Conservation (phyloP, 2,888 invertebrate genomes). For the Drosophila parthenogenetica region DNA sequence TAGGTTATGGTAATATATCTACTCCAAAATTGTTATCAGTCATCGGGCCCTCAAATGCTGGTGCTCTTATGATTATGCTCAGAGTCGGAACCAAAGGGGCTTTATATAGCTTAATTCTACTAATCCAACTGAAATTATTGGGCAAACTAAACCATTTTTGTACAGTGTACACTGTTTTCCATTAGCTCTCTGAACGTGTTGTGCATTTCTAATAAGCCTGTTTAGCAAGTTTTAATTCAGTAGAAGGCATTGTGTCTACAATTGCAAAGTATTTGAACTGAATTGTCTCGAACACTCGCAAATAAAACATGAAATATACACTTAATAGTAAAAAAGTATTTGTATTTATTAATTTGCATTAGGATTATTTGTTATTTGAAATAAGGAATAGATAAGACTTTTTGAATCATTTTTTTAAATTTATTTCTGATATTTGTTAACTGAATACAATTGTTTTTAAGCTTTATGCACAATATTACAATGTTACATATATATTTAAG, state of each 20-base stretch:
- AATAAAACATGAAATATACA: conserved; percentile 26
- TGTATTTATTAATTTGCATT: too few species aligned
- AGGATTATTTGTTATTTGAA: background rate
- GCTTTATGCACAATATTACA: conserved; percentile 39
- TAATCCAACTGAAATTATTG: conserved; percentile 24
- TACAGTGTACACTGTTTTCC: conserved; percentile 27
- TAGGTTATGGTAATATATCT: conserved; percentile 7
- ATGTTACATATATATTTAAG: conserved; percentile 46
- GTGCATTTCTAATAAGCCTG: conserved; percentile 69
- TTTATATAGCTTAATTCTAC: conserved; percentile 22
- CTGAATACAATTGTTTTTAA: conserved; percentile 63
- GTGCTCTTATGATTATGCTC: conserved; percentile 60
- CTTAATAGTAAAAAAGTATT: conserved; percentile 32
- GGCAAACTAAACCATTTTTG: conserved; percentile 7
- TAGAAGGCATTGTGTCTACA: conserved; percentile 46
- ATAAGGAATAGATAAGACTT: conserved; percentile 2
- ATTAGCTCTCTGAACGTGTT: conserved; percentile 53
- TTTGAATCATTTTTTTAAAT: conserved; percentile 66
- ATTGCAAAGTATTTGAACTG: conserved; percentile 32
- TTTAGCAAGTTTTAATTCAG: conserved; percentile 63
- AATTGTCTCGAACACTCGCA: background rate
- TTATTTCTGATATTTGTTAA: conserved; percentile 73
- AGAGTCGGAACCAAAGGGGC: conserved; percentile 31
- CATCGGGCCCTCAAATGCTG: conserved; percentile 47
- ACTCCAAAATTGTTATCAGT: conserved; percentile 39